Conservation (phyloP, 2,797 vertebrate species). For the Falco berigora region DNA sequence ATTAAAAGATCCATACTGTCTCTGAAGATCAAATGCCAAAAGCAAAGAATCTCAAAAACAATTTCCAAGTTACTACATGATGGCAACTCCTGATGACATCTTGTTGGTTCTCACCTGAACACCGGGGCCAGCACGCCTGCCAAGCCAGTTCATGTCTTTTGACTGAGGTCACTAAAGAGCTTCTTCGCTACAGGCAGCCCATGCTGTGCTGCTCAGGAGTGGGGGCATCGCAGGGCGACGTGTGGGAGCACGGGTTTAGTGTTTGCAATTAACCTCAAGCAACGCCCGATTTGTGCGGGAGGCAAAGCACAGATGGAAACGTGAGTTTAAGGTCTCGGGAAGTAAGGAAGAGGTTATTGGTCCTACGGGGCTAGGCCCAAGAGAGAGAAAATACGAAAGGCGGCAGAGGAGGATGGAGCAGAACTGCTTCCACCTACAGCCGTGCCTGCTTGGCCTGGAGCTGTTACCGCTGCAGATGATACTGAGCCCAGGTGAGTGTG, state of each 20-base stretch:
- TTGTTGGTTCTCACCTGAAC: background rate
- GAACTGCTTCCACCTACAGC: background rate
- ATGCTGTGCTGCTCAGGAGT: background rate
- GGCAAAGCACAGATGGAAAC: background rate
- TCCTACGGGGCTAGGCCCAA: background rate
- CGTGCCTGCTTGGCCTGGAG: background rate
- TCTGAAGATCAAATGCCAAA: background rate
- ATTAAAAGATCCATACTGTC: background rate
- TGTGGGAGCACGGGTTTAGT: background rate
- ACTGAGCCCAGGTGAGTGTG: background rate
- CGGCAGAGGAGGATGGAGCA: background rate
- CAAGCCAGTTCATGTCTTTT: background rate
- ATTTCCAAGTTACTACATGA: background rate
- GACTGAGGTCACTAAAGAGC: background rate
- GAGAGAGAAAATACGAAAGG: background rate
- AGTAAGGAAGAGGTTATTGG: background rate
- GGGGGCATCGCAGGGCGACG: accelerated
- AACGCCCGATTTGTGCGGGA: background rate
- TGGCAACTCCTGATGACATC: background rate
- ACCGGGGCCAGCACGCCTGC: background rate
- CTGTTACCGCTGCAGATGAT: background rate
- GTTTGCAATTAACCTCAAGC: background rate
- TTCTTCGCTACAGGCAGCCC: background rate
- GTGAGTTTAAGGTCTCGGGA: background rate
- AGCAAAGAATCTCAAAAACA: background rate